phyloP scores from a whole-genome alignment of 2,797 vertebrate species.

The Kryptopterus vitreolus region DNA sequence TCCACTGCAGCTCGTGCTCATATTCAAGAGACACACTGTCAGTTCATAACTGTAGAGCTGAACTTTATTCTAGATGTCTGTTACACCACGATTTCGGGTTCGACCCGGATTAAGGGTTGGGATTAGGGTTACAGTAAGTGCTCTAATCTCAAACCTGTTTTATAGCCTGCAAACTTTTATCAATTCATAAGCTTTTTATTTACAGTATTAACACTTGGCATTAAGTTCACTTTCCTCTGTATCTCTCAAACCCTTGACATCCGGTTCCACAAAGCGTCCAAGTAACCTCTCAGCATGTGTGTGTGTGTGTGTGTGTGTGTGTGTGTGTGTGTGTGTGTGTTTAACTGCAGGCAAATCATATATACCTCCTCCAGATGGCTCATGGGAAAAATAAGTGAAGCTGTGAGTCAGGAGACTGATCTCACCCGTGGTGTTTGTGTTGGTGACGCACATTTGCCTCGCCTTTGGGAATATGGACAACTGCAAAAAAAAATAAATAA shows the following conservation, averaged over 20 bases:
- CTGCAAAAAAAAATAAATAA: neutral
- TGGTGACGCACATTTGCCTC: neutral
- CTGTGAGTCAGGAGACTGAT: conserved; percentile 4
- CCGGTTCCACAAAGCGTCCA: neutral
- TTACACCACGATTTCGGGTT: too few relatives aligned
- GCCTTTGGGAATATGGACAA: neutral
- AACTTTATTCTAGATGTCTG: too few relatives aligned
- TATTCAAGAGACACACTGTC: too few relatives aligned
- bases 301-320: too few relatives aligned
- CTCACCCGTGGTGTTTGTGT: neutral
- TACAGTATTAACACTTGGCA: neutral
- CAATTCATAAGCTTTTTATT: neutral
- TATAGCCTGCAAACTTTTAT: too few relatives aligned
- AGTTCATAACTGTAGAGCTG: too few relatives aligned
- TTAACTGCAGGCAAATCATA: neutral
- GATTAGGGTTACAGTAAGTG: too few relatives aligned
- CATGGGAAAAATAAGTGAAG: too few relatives aligned
- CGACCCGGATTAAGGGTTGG: too few relatives aligned
- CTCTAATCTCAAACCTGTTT: too few relatives aligned
- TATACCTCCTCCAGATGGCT: neutral
- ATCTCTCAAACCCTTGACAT: neutral
- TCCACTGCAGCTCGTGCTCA: too few relatives aligned
- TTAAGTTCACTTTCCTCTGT: neutral
- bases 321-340: too few relatives aligned
- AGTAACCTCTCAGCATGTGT: neutral